phyloP scores from a whole-genome alignment of 2,113 vertebrate genomes.

The Perca schrenkii region DNA sequence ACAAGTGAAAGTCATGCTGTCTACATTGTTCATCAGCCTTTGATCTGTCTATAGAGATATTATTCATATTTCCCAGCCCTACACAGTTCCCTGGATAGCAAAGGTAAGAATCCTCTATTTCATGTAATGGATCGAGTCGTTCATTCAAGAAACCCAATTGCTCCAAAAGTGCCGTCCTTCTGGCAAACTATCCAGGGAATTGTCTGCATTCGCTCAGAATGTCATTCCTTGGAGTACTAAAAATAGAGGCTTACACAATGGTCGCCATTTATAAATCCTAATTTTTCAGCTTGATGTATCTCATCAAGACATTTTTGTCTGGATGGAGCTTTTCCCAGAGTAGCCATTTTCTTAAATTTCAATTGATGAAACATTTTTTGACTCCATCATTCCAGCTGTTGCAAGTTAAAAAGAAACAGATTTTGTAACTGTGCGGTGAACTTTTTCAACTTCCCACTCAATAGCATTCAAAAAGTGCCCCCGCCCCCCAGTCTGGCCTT shows the following conservation, averaged over 20 bases:
- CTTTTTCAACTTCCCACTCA: conserved; percentile 49
- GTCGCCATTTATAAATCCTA: conserved; percentile 30
- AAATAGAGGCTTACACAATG: conserved; percentile 29
- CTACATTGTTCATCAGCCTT: conserved; percentile 13
- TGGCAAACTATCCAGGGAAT: conserved; percentile 9
- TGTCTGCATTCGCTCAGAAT: conserved; percentile 9
- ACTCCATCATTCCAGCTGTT: conserved; percentile 29
- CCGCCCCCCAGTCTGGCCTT: conserved; percentile 12
- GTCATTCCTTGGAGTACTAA: conserved; percentile 5
- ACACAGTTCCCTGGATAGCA: background rate
- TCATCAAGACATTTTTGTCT: conserved; percentile 16
- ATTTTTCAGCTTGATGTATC: conserved; percentile 37
- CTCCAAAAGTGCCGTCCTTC: conserved; percentile 2
- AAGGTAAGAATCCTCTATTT: conserved; percentile 6
- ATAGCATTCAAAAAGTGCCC: conserved; percentile 36
- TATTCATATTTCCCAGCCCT: conserved; percentile 8
- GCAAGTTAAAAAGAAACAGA: conserved; percentile 32
- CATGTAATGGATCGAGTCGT: conserved; percentile 6
- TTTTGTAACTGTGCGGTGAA: conserved; percentile 33
- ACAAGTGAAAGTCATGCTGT: conserved; percentile 26
- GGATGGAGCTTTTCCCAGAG: conserved; percentile 16
- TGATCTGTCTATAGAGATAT: conserved; percentile 6
- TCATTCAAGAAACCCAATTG: conserved; percentile 16
- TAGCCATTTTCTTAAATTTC: conserved; percentile 28
- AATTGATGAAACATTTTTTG: conserved; percentile 35